Percentiles rank a stretch among this genome's conserved stretches.
phyloP scores from a whole-genome alignment of 2,888 invertebrate genomes.

The Acanthosepion esculentum region DNA sequence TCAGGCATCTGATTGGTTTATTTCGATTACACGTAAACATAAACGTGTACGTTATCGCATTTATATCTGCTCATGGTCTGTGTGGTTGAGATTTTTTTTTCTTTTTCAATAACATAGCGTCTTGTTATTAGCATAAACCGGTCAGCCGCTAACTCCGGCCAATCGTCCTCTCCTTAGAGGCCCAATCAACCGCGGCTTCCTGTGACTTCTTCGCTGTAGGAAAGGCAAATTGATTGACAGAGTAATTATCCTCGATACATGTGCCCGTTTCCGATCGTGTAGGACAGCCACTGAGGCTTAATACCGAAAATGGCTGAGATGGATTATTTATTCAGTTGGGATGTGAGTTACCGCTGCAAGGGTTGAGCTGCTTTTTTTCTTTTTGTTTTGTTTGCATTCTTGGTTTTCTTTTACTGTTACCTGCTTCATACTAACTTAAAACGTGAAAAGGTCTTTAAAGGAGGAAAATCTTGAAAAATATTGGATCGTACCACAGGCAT shows the following conservation, averaged over 20 bases:
- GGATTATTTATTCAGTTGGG: neutral
- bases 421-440: too few relatives aligned
- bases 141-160: neutral
- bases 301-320: neutral
- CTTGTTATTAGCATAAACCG: neutral
- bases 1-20: neutral
- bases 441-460: too few relatives aligned
- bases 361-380: neutral
- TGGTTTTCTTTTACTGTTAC: too few relatives aligned
- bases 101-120: neutral
- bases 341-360: neutral
- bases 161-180: neutral
- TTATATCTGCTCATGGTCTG: neutral
- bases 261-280: neutral
- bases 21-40: neutral
- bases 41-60: neutral
- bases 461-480: too few relatives aligned
- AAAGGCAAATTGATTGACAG: neutral
- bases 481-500: too few relatives aligned
- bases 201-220: neutral
- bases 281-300: neutral
- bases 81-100: neutral
- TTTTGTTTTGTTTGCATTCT: too few relatives aligned
- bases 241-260: neutral
- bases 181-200: neutral